Evolutionary conservation across 2,113 vertebrate species (phyloP).

Genomic region (Morone chrysops): DNA sequence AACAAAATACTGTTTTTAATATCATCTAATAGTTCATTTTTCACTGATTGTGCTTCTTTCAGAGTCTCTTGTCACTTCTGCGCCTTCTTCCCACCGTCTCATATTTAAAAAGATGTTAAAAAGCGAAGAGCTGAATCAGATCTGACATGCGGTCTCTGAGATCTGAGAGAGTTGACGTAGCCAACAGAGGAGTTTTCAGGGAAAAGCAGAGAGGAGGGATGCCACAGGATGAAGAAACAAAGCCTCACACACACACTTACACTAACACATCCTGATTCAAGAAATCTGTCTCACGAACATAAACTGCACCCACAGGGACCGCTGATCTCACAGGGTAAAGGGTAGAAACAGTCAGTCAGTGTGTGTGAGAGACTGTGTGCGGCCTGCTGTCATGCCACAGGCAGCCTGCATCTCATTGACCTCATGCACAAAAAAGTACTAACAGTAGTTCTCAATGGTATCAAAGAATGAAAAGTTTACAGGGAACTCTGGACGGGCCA

Average conservation of each 20-base stretch:
- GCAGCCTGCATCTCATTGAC: conserved; percentile 62
- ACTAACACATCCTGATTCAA: background rate
- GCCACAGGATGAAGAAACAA: background rate
- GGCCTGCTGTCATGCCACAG: conserved; percentile 38
- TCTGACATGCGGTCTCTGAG: background rate
- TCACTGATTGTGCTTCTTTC: background rate
- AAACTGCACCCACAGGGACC: background rate
- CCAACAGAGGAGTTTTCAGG: background rate
- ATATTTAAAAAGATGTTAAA: too few species aligned
- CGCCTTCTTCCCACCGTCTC: background rate
- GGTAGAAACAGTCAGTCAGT: background rate
- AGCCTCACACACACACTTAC: background rate
- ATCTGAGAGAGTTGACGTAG: background rate
- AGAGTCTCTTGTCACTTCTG: background rate
- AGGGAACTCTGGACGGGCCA: conserved; percentile 85
- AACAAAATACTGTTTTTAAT: too few species aligned
- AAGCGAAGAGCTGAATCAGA: background rate
- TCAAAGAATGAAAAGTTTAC: conserved; percentile 91
- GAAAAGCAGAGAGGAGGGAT: background rate
- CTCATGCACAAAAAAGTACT: conserved; percentile 81
- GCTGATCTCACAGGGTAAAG: background rate
- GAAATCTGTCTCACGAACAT: background rate
- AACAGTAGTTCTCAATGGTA: conserved; percentile 92
- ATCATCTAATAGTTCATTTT: too few species aligned
- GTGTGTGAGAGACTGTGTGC: background rate